A percentile compares a stretch with the other conserved stretches of the same genome.
Conservation (phyloP, 2,888 invertebrate species). For the Thecophora atra region DNA sequence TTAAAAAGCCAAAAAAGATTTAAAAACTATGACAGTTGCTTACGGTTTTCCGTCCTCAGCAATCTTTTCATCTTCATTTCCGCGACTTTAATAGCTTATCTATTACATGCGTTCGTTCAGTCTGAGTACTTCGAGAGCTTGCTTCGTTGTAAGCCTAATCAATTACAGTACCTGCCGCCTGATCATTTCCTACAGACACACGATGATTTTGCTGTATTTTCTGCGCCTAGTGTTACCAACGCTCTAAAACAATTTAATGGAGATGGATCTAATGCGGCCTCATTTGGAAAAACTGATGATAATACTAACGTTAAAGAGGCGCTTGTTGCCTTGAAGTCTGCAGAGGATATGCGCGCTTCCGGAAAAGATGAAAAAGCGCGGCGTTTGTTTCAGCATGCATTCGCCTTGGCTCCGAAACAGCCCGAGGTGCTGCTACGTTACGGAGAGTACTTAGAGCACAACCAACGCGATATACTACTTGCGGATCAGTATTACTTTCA, state of each 20-base stretch:
- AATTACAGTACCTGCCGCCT: slow-evolving; percentile 58
- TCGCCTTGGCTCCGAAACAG: slow-evolving; percentile 89
- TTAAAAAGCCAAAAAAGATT: too few relatives aligned
- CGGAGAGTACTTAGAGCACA: slow-evolving; percentile 91
- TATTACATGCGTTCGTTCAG: slow-evolving; percentile 48
- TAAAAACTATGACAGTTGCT: not conserved
- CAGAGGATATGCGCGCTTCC: slow-evolving; percentile 81
- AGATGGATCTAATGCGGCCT: slow-evolving; percentile 45
- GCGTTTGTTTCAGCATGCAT: slow-evolving; percentile 88
- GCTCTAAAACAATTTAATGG: slow-evolving; percentile 55
- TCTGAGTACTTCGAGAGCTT: slow-evolving; percentile 39
- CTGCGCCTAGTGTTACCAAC: slow-evolving; percentile 46
- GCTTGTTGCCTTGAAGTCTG: slow-evolving; percentile 83
- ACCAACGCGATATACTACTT: slow-evolving; percentile 82
- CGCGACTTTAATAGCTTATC: slow-evolving; percentile 54
- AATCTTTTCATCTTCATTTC: slow-evolving; percentile 54
- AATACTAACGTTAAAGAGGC: slow-evolving; percentile 72
- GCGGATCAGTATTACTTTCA: slow-evolving; percentile 92
- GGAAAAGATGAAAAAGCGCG: slow-evolving; percentile 88
- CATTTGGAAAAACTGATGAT: slow-evolving; percentile 47
- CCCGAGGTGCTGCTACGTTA: slow-evolving; percentile 92
- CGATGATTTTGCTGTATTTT: slow-evolving; percentile 61
- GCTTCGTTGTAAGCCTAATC: slow-evolving; percentile 45
- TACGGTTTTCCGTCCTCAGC: slow-evolving; percentile 8
- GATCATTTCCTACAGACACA: slow-evolving; percentile 60